Conservation (phyloP, 2,113 vertebrate genomes). For the Blennius ocellaris region DNA sequence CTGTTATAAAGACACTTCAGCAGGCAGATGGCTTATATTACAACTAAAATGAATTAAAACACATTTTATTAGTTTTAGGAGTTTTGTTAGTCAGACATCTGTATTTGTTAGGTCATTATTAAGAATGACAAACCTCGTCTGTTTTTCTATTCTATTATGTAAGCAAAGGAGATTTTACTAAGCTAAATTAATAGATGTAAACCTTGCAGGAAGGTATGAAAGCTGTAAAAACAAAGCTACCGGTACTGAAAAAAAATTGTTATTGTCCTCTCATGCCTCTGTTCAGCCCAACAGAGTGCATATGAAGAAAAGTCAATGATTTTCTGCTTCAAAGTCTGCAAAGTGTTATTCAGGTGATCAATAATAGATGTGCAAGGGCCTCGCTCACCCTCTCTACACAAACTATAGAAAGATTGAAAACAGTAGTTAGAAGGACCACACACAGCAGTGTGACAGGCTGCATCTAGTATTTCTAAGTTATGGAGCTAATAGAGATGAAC, state of each 20-base stretch:
- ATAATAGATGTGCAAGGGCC: too few species aligned
- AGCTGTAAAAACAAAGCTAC: neutral
- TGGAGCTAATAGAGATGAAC: too few species aligned
- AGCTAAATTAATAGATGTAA: neutral
- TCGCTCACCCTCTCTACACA: too few species aligned
- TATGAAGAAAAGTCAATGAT: too few species aligned
- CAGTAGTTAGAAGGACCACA: too few species aligned
- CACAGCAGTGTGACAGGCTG: too few species aligned
- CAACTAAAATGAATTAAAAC: conserved; percentile 7
- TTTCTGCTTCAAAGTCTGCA: too few species aligned
- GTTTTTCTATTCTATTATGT: neutral
- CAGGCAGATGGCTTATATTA: conserved; percentile 2
- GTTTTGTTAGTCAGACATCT: neutral
- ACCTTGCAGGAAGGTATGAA: neutral
- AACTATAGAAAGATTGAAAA: too few species aligned
- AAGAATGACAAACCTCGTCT: neutral
- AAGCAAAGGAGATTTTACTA: neutral
- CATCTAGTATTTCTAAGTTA: too few species aligned
- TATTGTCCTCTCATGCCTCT: neutral
- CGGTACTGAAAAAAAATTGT: neutral
- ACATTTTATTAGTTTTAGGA: neutral
- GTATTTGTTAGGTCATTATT: neutral
- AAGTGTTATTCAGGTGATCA: too few species aligned
- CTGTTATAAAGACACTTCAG: conserved; percentile 16
- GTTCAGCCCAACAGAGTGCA: neutral